Base-by-base conservation (phyloP, 2,797 vertebrate genomes). In the Cossypha heuglini region DNA sequence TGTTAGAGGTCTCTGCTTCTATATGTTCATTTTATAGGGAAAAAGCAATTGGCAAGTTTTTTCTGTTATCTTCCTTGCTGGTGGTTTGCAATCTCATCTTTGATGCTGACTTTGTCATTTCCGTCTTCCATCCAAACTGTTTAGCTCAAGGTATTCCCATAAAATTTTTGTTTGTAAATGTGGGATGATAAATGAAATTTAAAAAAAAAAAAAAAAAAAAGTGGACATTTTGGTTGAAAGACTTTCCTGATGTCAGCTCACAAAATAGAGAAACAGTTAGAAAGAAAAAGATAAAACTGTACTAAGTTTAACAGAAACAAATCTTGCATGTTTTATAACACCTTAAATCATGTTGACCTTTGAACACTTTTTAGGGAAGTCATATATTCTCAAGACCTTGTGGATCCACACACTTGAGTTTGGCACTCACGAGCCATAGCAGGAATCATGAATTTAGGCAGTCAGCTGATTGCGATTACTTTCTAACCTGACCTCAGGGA, bases 21-120 rank as follows among this genome's bases (percentile, higher is more conserved):
- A 9, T 89, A 66, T 95, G 48, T 85, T 95, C 76, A 55, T 96
- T 96, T 97, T 95, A 83, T 85, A 92, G 64, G 79, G 29, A 89
- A 90, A 95, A 93, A 95, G 74, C 79, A 95, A 88, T 83, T 74
- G 74, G 49, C 64, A 92, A 75, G 37, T 40, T 77, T 93, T 81
- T 81, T 77, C 40, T 87, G n/a, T 74, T 95, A 89, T 61, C 49
- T 73, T 82, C 31, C 55, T 90, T 85, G 42, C 55, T 93, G 55
- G 67, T 95, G 90, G 82, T 90, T 71, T 13, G 14, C 86, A 94
- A 22, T 96, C 87, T 95, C 86, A 75, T 84, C 49, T 90, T 4
- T 68, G 72, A 79, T 94, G 91, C 88, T 93, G 90, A 94, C 86
- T 94, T 88, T 90, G 88, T 94, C 59, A 77, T 87, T 91, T 83